Base-by-base conservation (phyloP, 2,888 invertebrate species). In the Drepanosiphum platanoidis region DNA sequence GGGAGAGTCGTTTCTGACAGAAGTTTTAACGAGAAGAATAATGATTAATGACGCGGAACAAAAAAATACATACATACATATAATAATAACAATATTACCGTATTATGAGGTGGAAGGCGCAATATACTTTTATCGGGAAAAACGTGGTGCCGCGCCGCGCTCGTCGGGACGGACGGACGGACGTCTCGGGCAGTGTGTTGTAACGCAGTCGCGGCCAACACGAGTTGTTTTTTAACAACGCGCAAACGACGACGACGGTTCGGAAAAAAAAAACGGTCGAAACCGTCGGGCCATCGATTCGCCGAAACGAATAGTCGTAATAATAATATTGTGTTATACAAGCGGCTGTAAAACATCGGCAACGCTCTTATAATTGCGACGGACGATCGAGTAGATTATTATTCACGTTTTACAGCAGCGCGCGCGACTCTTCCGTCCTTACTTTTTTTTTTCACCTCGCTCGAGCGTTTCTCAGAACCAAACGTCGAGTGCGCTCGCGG, bases 1-100 rank as follows among this genome's bases (percentile, higher is more conserved):
- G 32, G 36, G 74, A 66, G 42, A 52, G 66, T n/a, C n/a, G 46
- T 27, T n/a, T n/a, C 74, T 83, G 83, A 83, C 84, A 77, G 84
- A 84, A 84, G 66, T 84, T 77, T 77, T 84, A 84, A 84, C 84
- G 84, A 84, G 84, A 84, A 77, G 75, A 75, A 75, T 84, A 77
- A 75, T 84, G 84, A 84, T 84, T 84, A 84, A 84, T 84, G 84
- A 84, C 66, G 72, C 34, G 66, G 36, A 75, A 83, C 52, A 75
- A 75, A 18, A 32, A 72, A 30, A 77, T n/a, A 46, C 8, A 68
- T 32, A 39, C 34, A 58, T 58, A 66, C 34, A 61, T 36, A 81
- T 39, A 81, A 61, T 34, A 58, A 39, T 22, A 39, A 36, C 4
- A 42, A 42, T 32, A 79, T 18, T 39, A 66, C 42, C 18, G 42